These are phyloP conservation scores for Tribolium castaneum DNA, from an alignment of 1,140 invertebrate genomes.

Conservation along the genomic window DNA sequence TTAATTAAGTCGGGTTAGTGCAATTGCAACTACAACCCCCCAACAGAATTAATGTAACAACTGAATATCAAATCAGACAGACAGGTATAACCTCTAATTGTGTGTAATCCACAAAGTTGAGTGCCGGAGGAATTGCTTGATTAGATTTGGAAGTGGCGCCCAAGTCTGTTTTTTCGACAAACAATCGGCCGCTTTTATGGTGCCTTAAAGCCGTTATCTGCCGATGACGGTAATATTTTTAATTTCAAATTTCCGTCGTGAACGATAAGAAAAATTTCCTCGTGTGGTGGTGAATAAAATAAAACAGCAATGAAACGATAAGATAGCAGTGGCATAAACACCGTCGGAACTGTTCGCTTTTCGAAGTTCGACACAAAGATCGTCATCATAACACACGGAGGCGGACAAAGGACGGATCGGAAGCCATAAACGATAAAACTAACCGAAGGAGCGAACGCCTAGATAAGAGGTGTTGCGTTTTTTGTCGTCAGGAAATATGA, in stretches of 20 bases:
- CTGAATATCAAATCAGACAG: slow-evolving; percentile 40
- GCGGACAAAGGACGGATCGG: slow-evolving; percentile 52
- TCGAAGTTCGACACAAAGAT: slow-evolving; percentile 9
- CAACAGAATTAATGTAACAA: slow-evolving; percentile 39
- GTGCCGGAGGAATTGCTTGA: slow-evolving; percentile 35
- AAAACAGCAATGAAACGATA: slow-evolving; percentile 24
- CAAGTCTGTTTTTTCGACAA: background rate
- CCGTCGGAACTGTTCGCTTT: slow-evolving; percentile 25
- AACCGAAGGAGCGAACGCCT: slow-evolving; percentile 44
- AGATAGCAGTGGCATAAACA: slow-evolving; percentile 26
- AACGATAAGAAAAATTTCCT: slow-evolving; percentile 23
- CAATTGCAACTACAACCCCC: slow-evolving; percentile 30
- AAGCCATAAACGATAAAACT: slow-evolving; percentile 58
- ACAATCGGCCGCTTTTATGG: slow-evolving; percentile 5
- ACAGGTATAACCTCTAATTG: slow-evolving; percentile 42
- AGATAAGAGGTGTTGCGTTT: background rate
- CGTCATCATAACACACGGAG: slow-evolving; percentile 32
- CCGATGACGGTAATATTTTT: slow-evolving; percentile 19
- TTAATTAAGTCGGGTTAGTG: slow-evolving; percentile 31
- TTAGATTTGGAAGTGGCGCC: slow-evolving; percentile 4
- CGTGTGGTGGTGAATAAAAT: slow-evolving; percentile 2
- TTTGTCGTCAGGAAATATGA: background rate
- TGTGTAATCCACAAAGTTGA: slow-evolving; percentile 27
- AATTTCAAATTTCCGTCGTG: slow-evolving; percentile 25
- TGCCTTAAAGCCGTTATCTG: slow-evolving; percentile 18